These are phyloP conservation scores for Phrynosoma platyrhinos DNA, from an alignment of 2,113 vertebrate genomes.

Conservation along the genomic window DNA sequence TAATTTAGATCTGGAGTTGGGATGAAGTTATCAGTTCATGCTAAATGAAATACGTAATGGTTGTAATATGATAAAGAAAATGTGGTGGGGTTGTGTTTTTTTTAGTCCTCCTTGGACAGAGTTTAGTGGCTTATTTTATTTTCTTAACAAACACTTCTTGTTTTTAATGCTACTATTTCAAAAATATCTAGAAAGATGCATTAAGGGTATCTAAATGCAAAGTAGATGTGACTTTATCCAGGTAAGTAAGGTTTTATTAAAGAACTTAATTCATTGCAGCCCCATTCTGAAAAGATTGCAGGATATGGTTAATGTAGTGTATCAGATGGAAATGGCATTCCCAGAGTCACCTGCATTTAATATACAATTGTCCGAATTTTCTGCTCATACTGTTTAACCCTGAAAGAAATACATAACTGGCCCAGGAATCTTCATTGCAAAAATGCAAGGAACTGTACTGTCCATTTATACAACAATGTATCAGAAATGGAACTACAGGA, in stretches of 20 bases:
- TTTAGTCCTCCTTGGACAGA: conserved; percentile 55
- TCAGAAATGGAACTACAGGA: conserved; percentile 28
- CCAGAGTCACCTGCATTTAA: conserved; percentile 82
- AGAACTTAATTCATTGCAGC: conserved; percentile 84
- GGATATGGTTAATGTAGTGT: conserved; percentile 83
- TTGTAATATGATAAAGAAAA: conserved; percentile 52
- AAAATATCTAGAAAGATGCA: conserved; percentile 69
- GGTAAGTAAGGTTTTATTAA: conserved; percentile 84
- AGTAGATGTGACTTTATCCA: conserved; percentile 81
- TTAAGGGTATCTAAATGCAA: conserved; percentile 71
- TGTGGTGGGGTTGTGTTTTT: background rate
- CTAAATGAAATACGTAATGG: conserved; percentile 55
- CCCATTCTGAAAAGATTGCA: conserved; percentile 79
- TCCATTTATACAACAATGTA: conserved; percentile 55
- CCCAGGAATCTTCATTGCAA: conserved; percentile 40
- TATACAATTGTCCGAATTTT: conserved; percentile 81
- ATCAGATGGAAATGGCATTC: conserved; percentile 78
- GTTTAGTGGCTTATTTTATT: conserved; percentile 67
- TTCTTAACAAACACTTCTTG: conserved; percentile 74
- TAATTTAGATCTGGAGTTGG: conserved; percentile 38
- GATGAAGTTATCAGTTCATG: conserved; percentile 55
- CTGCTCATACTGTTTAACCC: conserved; percentile 73
- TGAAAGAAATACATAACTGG: conserved; percentile 63
- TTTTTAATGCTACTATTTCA: conserved; percentile 67
- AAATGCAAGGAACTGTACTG: conserved; percentile 46